Percentiles rank a stretch among this genome's conserved stretches.
Conservation (phyloP, 1,140 invertebrate genomes). For the Triops longicaudatus region DNA sequence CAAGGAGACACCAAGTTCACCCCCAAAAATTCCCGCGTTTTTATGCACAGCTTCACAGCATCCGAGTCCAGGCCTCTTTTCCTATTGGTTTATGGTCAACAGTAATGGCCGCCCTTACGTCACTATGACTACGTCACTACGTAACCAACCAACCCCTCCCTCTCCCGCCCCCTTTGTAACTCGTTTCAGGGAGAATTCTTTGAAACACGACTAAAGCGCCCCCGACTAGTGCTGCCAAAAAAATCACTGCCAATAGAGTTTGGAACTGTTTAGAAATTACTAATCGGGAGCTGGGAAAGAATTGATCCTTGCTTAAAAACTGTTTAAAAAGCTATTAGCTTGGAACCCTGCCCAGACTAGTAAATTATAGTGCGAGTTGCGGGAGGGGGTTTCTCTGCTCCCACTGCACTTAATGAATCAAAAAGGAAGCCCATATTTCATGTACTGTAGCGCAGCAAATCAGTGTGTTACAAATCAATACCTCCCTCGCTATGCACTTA, state of each 20-base stretch:
- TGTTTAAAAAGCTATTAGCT: not conserved
- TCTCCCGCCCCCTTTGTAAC: not conserved
- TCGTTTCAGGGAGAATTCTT: not conserved
- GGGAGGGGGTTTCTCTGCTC: not conserved
- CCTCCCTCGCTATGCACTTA: not conserved
- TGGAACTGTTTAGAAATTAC: slow-evolving; percentile 3
- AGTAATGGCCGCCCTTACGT: slow-evolving; percentile 7
- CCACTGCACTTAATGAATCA: not conserved
- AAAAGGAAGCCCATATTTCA: not conserved
- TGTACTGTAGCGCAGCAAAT: not conserved
- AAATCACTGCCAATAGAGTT: not conserved
- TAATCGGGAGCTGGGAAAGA: not conserved
- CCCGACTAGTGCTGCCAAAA: not conserved
- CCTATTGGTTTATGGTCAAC: not conserved
- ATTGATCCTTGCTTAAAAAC: not conserved
- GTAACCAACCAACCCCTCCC: not conserved
- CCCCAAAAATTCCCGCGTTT: not conserved
- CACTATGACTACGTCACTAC: not conserved
- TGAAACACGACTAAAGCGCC: not conserved
- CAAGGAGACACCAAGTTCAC: not conserved
- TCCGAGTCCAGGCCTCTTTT: not conserved
- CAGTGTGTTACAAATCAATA: not conserved
- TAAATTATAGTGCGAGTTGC: not conserved
- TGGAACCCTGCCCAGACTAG: not conserved
- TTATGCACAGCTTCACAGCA: not conserved